A percentile compares a stretch with the other conserved stretches of the same genome.
Evolutionary conservation across 2,888 invertebrate genomes (phyloP).

Genomic region (Netelia virgata): DNA sequence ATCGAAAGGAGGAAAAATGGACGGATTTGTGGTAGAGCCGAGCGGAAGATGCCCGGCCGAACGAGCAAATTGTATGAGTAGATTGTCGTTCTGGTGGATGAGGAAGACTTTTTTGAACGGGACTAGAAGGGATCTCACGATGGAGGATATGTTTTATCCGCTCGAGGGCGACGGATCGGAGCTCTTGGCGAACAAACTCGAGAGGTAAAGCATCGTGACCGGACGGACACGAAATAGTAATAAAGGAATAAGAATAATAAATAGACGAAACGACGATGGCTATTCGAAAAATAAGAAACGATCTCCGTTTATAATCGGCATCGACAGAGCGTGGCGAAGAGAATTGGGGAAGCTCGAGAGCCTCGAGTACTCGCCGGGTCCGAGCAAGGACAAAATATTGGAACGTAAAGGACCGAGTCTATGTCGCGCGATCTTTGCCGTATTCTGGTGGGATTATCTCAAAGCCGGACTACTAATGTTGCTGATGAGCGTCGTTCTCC

Average conservation of each 20-base stretch:
- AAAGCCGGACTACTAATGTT: constrained; percentile 61
- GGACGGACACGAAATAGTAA: no score
- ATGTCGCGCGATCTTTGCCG: constrained; percentile 82
- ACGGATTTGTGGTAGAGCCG: constrained; percentile 18
- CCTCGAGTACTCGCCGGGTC: constrained; percentile 39
- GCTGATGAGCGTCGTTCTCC: constrained; percentile 60
- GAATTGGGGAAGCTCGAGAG: constrained; percentile 78
- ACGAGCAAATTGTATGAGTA: not conserved
- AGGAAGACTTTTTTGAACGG: constrained; percentile 80
- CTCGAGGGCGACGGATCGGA: constrained; percentile 79
- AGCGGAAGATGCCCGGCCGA: constrained; percentile 1
- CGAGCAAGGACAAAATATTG: constrained; percentile 45
- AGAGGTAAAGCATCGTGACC: constrained; percentile 71
- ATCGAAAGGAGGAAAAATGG: not conserved
- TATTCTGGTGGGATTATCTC: constrained; percentile 82
- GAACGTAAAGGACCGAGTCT: constrained; percentile 82
- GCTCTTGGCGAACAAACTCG: constrained; percentile 77
- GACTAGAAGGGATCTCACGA: constrained; percentile 77
- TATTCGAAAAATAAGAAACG: no score
- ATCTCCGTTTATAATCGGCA: no score
- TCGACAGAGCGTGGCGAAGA: constrained; percentile 83
- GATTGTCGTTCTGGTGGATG: constrained; percentile 76
- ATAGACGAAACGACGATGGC: no score
- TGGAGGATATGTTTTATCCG: constrained; percentile 81
- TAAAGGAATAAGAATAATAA: no score